Conservation (phyloP, 30 jellyfish, hydroid and myxozoan genomes). For the Aurelia aurita complex sp. Pacific region DNA sequence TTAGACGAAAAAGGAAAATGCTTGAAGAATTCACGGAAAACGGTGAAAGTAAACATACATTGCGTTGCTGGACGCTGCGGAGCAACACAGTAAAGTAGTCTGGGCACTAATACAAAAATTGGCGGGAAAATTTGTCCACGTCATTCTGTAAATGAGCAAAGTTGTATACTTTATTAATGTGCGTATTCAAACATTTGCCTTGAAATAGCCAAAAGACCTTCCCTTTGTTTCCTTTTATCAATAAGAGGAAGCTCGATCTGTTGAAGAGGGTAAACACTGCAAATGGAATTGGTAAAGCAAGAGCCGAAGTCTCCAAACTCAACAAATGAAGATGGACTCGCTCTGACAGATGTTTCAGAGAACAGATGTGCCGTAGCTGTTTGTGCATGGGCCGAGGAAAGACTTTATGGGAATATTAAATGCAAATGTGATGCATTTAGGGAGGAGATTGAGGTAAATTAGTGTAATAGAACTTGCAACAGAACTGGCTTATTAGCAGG, state of each 20-base stretch:
- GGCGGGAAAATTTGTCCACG: conserved; percentile 15
- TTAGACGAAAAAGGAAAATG: too few species aligned
- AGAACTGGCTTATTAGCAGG: too few species aligned
- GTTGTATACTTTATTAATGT: too few species aligned
- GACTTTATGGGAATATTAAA: neutral
- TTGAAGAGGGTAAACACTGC: neutral
- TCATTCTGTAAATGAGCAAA: neutral
- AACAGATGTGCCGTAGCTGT: neutral
- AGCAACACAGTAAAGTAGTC: neutral
- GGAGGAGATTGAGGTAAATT: conserved; percentile 4
- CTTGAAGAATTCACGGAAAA: too few species aligned
- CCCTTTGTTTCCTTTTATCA: too few species aligned
- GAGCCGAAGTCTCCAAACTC: conserved; percentile 17
- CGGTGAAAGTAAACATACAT: too few species aligned
- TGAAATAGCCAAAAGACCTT: too few species aligned
- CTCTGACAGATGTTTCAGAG: neutral
- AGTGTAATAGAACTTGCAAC: too few species aligned
- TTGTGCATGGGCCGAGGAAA: neutral
- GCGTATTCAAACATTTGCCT: too few species aligned
- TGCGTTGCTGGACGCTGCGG: too few species aligned
- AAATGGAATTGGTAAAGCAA: neutral
- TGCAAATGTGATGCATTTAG: neutral
- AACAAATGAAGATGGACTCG: neutral
- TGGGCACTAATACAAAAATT: conserved; percentile 1
- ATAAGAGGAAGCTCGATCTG: too few species aligned